A percentile compares a stretch with the other conserved stretches of the same genome.
phyloP scores from a whole-genome alignment of 2,113 vertebrate genomes.

The Rhegmatorhina hoffmannsi region DNA sequence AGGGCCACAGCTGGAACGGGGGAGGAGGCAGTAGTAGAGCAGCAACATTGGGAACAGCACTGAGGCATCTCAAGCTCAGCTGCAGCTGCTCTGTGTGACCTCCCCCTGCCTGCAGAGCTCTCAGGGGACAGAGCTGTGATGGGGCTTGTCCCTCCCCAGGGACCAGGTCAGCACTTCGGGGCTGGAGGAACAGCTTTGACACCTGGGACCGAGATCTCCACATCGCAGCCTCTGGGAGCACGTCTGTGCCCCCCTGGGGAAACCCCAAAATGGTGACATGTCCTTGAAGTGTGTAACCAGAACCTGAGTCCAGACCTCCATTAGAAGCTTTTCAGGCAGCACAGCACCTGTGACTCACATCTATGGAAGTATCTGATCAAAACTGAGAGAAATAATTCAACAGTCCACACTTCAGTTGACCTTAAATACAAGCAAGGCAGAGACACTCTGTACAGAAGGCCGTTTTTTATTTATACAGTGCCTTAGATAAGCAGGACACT shows the following conservation, averaged over 20 bases:
- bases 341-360: fast-evolving
- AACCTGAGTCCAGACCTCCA: not conserved
- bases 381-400: not conserved
- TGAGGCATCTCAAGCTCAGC: not conserved
- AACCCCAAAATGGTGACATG: fast-evolving
- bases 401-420: not conserved
- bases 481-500: not conserved
- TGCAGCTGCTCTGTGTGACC: not conserved
- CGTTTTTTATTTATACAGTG: not conserved
- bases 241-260: not conserved
- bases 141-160: not conserved
- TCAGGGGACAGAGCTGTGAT: no score
- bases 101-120: fast-evolving
- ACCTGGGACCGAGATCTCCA: no score
- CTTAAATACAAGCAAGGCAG: not conserved
- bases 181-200: not conserved
- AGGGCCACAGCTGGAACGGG: fast-evolving
- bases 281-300: no score
- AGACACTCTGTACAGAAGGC: not conserved
- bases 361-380: not conserved
- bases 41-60: not conserved
- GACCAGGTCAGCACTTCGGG: not conserved
- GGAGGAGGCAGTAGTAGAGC: not conserved
- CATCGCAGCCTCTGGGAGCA: not conserved
- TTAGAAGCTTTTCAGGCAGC: not conserved